Evolutionary conservation across 2,888 invertebrate species (phyloP).

Genomic region (Conus canariensis): DNA sequence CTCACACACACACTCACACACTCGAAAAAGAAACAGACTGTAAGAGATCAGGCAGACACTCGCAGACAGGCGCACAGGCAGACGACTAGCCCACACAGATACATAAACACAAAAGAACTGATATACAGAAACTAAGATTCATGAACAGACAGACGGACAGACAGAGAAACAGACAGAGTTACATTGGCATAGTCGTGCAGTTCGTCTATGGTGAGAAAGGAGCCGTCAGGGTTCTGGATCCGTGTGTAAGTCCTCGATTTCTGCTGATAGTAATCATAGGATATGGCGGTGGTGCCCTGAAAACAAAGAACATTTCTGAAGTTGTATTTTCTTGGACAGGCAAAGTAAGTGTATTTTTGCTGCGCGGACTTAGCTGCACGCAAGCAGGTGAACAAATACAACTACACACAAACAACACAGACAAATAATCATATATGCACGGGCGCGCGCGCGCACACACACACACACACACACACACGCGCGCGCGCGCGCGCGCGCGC

Average conservation of each 20-base stretch:
- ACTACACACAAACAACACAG: background rate
- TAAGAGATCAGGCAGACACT: background rate
- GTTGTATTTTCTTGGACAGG: too few species aligned
- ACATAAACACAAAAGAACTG: too few species aligned
- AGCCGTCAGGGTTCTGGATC: background rate
- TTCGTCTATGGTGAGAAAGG: background rate
- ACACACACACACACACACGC: slow-evolving; percentile 13
- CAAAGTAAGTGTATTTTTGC: background rate
- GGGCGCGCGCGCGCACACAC: background rate
- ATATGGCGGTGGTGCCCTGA: background rate
- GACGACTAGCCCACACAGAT: too few species aligned
- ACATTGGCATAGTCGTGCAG: background rate
- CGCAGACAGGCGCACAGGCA: too few species aligned
- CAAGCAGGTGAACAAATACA: background rate
- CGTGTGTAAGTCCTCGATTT: background rate
- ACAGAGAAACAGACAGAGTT: background rate
- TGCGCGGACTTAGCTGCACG: background rate
- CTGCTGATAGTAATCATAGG: background rate
- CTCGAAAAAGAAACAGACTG: background rate
- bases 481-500: background rate
- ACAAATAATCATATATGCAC: background rate
- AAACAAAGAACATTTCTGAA: background rate
- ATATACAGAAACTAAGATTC: too few species aligned
- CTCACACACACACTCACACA: too few species aligned
- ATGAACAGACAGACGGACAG: background rate